phyloP scores from a whole-genome alignment of 2,888 invertebrate species.

The Platypus cylindrus region DNA sequence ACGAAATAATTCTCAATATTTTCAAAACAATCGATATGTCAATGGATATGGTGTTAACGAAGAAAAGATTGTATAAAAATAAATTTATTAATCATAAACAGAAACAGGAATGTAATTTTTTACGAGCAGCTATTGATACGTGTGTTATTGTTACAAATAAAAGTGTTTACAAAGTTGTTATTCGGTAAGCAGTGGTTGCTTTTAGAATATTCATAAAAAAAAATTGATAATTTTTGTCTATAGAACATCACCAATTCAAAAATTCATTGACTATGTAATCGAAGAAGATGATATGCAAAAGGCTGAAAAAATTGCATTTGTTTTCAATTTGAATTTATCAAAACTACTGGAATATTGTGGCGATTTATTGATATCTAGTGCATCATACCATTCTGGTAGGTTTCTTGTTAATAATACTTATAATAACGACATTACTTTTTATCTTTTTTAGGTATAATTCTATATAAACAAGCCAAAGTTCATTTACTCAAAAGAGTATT shows the following conservation, averaged over 20 bases:
- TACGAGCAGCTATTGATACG: slow-evolving; percentile 39
- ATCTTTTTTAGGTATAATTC: slow-evolving; percentile 46
- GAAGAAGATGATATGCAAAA: slow-evolving; percentile 40
- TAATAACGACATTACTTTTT: not conserved
- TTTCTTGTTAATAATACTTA: not conserved
- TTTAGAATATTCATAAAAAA: too few relatives aligned
- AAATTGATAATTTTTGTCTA: slow-evolving; percentile 13
- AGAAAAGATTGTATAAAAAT: slow-evolving; percentile 25
- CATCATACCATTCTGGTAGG: slow-evolving; percentile 49
- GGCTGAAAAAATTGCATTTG: slow-evolving; percentile 44
- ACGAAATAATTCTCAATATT: slow-evolving; percentile 39
- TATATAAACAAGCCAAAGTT: slow-evolving; percentile 54
- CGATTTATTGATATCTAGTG: slow-evolving; percentile 63
- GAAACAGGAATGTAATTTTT: slow-evolving; percentile 36
- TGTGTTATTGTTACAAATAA: slow-evolving; percentile 48
- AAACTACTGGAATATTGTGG: slow-evolving; percentile 66
- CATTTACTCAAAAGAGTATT: slow-evolving; percentile 38
- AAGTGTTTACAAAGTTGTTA: slow-evolving; percentile 45
- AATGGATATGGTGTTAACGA: slow-evolving; percentile 23
- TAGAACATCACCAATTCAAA: slow-evolving; percentile 35
- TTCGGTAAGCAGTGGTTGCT: too few relatives aligned
- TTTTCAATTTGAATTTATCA: slow-evolving; percentile 50
- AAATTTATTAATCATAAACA: slow-evolving; percentile 34
- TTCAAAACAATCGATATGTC: slow-evolving; percentile 38
- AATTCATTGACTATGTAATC: slow-evolving; percentile 45